Percentiles rank a stretch among this genome's conserved stretches.
Evolutionary conservation across 2,888 invertebrate genomes (phyloP).

Genomic region (Macrophya annulata): DNA sequence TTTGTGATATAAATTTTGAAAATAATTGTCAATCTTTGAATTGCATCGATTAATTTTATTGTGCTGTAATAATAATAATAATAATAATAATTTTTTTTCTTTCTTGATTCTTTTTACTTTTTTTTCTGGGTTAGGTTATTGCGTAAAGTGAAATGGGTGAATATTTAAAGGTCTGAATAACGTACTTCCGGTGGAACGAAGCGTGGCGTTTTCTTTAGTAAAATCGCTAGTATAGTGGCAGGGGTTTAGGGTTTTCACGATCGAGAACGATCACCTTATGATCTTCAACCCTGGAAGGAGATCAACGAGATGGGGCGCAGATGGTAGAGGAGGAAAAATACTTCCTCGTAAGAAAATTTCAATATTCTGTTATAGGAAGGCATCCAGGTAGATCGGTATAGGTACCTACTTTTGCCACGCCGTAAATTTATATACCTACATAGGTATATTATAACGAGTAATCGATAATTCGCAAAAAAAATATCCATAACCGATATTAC

Average conservation of each 20-base stretch:
- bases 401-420: background rate
- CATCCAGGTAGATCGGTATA: background rate
- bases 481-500: background rate
- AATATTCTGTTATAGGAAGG: conserved; percentile 68
- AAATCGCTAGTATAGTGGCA: background rate
- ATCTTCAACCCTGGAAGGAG: conserved; percentile 45
- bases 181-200: background rate
- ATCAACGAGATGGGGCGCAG: conserved; percentile 58
- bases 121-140: background rate
- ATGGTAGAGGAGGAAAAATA: conserved; percentile 70
- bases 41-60: too few species aligned
- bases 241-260: conserved; percentile 13
- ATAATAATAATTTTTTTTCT: too few species aligned
- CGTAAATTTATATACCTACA: background rate
- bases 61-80: too few species aligned
- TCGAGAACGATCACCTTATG: conserved; percentile 40
- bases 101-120: background rate
- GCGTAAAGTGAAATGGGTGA: background rate
- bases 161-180: background rate
- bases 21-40: too few species aligned
- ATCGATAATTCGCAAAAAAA: background rate
- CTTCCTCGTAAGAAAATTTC: conserved; percentile 72
- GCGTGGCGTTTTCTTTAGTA: background rate
- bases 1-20: too few species aligned
- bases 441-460: background rate